Conservation (phyloP, 2,113 vertebrate genomes). For the Pelecanoides urinatrix region DNA sequence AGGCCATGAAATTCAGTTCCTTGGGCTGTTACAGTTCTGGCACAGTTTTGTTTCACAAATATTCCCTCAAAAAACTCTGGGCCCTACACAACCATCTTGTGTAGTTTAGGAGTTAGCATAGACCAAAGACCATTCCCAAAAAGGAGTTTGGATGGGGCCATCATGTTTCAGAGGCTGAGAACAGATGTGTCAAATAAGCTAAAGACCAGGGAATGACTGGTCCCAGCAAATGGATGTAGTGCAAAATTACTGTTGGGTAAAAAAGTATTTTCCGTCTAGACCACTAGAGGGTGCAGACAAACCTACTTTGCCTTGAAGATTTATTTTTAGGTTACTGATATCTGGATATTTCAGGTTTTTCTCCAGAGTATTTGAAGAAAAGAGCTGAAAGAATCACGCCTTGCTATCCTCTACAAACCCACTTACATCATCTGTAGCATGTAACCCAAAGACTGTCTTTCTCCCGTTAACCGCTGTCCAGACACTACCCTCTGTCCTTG, state of each 20-base stretch:
- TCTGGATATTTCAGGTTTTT: background rate
- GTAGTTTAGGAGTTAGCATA: background rate
- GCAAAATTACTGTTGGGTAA: background rate
- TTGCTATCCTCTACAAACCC: background rate
- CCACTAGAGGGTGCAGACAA: constrained; percentile 19
- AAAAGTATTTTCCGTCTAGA: background rate
- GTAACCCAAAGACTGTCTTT: background rate
- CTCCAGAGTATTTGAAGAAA: background rate
- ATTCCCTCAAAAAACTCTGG: background rate
- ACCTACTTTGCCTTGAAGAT: background rate
- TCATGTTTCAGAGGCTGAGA: background rate
- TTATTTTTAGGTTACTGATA: background rate
- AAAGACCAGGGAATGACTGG: background rate
- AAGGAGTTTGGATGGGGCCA: background rate
- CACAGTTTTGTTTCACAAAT: background rate
- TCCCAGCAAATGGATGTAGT: background rate
- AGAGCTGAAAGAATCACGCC: background rate
- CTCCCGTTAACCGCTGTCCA: background rate
- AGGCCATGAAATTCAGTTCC: background rate
- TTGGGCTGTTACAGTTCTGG: background rate
- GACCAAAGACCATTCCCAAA: background rate
- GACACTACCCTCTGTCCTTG: background rate
- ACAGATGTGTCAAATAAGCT: background rate
- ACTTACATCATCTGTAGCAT: background rate
- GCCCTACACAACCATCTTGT: background rate